Evolutionary conservation across 2,113 vertebrate genomes (phyloP), one percentile per base, ranked within the genome.

Genomic region (Mustela nigripes): DNA sequence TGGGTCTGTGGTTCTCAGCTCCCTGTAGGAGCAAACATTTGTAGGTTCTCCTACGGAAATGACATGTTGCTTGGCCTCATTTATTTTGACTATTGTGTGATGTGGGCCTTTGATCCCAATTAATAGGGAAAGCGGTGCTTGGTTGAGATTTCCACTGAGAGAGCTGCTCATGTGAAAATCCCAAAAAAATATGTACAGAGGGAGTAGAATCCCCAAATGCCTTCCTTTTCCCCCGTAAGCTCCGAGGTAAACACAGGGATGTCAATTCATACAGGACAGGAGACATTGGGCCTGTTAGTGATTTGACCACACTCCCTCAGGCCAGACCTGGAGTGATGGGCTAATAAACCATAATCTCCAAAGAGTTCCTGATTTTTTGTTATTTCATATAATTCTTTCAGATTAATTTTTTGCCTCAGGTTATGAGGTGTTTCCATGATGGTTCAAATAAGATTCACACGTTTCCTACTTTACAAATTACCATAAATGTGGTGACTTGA

Each of bases 391-490:
- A 79, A 45, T 71, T 71, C 78, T 74, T 71, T 80, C 69, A 62
- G 16, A 7, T 26, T 24, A 12, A 10, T 22, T 19, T 26, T n/a
- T 86, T 82, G 39, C 22, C 48, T 93, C 7, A 7, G 65, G 39
- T 53, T 74, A 89, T 22, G 71, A 28, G 28, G 12, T 33, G 18
- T 94, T 69, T 84, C 33, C n/a, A 5, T 18, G 71, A 60, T 3
- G 45, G 21, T 92, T 89, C 71, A 80, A 73, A 39, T 71, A 53
- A 60, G 76, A 39, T 15, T 65, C 5, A 11, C 45, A 56, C 85
- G 26, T 92, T 80, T 80, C 62, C 79, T 80, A 79, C 71, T 45
- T 71, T 53, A 62, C 42, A 83, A 8, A 87, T 28, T 42, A 36
- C 16, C 48, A 53, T 28, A 31, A 83, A 45, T 16, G 14, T 45